These are phyloP conservation scores for Talpa occidentalis DNA, from an alignment of 2,113 vertebrate species.

Conservation along the genomic window DNA sequence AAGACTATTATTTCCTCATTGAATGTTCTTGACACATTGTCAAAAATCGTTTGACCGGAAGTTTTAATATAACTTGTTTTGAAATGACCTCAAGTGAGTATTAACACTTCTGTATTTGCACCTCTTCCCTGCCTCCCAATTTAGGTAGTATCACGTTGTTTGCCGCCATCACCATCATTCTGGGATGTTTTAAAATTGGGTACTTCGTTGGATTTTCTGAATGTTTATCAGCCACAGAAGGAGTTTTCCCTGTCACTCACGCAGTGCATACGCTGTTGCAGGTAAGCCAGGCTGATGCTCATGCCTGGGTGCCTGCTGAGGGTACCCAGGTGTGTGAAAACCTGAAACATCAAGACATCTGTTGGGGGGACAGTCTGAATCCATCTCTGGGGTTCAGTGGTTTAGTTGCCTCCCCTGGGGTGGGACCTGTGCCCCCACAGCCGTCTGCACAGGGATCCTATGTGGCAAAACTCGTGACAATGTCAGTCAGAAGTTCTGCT, in stretches of 20 bases:
- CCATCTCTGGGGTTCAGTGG: too few species aligned
- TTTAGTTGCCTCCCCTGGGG: neutral
- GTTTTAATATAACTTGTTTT: neutral
- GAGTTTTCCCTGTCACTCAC: conserved; percentile 94
- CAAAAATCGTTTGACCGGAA: neutral
- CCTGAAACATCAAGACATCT: too few species aligned
- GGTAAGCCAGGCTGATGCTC: conserved; percentile 84
- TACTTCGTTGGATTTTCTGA: conserved; percentile 94
- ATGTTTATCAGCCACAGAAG: conserved; percentile 92
- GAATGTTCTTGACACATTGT: neutral
- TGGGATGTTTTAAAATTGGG: conserved; percentile 96
- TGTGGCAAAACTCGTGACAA: neutral
- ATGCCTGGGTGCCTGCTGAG: rapidly evolving
- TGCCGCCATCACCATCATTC: conserved; percentile 93
- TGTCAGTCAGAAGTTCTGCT: neutral
- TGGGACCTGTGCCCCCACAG: too few species aligned
- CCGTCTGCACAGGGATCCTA: neutral
- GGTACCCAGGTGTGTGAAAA: rapidly evolving
- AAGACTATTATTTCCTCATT: neutral
- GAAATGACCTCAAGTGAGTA: rapidly evolving
- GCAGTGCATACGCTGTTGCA: conserved; percentile 94
- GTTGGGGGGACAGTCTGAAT: too few species aligned
- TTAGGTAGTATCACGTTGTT: conserved; percentile 95
- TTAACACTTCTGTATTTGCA: neutral
- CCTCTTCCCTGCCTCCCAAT: neutral